A percentile compares a stretch with the other conserved stretches of the same genome.
phyloP scores from a whole-genome alignment of 2,113 vertebrate genomes.

The Pomatorhinus ruficollis region DNA sequence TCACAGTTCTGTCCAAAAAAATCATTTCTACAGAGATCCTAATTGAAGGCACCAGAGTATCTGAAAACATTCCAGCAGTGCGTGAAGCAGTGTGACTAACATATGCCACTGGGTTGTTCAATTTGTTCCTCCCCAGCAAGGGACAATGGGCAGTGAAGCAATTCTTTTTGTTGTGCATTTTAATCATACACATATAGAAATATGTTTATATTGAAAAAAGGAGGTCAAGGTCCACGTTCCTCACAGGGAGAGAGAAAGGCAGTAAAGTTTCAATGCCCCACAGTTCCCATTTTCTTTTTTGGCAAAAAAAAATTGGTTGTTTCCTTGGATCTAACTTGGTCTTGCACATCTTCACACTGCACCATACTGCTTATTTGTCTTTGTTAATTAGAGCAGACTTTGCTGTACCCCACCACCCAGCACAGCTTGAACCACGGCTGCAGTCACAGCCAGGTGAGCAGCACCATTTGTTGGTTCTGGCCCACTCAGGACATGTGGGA shows the following conservation, averaged over 20 bases:
- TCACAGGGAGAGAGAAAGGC: background rate
- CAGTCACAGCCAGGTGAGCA: background rate
- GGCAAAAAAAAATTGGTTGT: background rate
- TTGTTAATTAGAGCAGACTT: background rate
- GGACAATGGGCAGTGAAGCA: background rate
- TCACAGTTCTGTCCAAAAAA: background rate
- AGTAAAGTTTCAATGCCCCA: background rate
- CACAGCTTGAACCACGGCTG: background rate
- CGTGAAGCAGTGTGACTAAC: background rate
- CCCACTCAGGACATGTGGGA: background rate
- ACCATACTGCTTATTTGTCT: background rate
- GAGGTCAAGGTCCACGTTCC: background rate
- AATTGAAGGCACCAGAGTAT: background rate
- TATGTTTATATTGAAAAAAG: background rate
- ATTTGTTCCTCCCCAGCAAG: slow-evolving; percentile 3
- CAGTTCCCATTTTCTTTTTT: background rate
- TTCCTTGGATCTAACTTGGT: background rate
- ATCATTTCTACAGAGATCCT: background rate
- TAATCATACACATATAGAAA: background rate
- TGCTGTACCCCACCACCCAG: background rate
- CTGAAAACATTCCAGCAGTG: background rate
- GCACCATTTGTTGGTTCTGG: background rate
- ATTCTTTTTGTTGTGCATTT: background rate
- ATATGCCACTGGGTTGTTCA: slow-evolving; percentile 19
- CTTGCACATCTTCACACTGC: background rate